These are phyloP conservation scores for Pseudomyrmex gracilis DNA, from an alignment of 1,140 invertebrate species.

Conservation along the genomic window DNA sequence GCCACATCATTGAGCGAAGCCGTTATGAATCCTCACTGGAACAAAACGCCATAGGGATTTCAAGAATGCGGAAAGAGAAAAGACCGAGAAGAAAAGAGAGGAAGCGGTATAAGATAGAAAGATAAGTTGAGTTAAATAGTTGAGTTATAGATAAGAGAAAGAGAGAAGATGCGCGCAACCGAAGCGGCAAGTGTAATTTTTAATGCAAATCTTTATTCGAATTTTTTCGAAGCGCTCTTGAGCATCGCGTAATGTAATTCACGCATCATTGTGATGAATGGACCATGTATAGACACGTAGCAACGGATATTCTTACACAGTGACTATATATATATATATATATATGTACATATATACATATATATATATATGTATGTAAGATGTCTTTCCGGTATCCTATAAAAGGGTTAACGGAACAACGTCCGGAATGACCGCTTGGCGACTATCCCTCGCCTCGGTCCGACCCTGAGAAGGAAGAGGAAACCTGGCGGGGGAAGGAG, in stretches of 20 bases:
- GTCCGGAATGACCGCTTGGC: conserved; percentile 20
- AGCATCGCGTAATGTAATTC: background rate
- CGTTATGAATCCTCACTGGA: conserved; percentile 70
- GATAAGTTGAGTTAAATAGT: background rate
- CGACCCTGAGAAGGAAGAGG: conserved; percentile 75
- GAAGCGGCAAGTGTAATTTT: background rate
- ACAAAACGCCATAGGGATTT: conserved; percentile 39
- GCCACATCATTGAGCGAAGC: conserved; percentile 73
- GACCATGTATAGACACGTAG: too few relatives aligned
- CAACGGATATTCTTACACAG: too few relatives aligned
- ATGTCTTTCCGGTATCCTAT: conserved; percentile 23
- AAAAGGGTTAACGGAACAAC: conserved; percentile 34
- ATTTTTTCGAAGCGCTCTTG: background rate
- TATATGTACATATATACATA: background rate
- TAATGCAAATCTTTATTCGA: background rate
- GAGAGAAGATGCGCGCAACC: conserved; percentile 32
- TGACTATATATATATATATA: background rate
- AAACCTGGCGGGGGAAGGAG: conserved; percentile 72
- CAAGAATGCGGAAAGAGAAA: conserved; percentile 50
- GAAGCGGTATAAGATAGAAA: conserved; percentile 3
- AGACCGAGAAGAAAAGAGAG: conserved; percentile 76
- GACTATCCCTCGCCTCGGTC: background rate
- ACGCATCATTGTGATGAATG: too few relatives aligned
- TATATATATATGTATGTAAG: background rate
- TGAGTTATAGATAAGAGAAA: conserved; percentile 26